These are phyloP conservation scores for Acanthochromis polyacanthus DNA, from an alignment of 2,113 vertebrate genomes.

Conservation along the genomic window DNA sequence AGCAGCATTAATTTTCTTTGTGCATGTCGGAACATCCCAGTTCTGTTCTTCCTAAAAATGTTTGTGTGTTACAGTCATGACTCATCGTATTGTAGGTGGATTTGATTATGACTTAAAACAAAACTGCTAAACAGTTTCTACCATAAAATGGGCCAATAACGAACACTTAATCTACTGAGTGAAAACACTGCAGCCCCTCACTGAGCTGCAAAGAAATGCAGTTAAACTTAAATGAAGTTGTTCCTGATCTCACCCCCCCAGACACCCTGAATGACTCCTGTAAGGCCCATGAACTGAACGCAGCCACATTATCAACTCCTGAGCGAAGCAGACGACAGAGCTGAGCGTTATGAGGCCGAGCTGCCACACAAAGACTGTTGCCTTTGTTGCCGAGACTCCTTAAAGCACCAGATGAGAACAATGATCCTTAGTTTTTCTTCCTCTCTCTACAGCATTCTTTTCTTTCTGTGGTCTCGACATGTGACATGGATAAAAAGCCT, in stretches of 20 bases:
- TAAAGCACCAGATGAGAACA: constrained; percentile 24
- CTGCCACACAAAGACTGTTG: background rate
- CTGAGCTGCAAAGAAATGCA: constrained; percentile 12
- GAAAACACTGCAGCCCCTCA: background rate
- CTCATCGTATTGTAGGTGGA: too few species aligned
- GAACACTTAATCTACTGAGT: background rate
- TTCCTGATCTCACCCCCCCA: background rate
- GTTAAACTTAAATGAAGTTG: constrained; percentile 11
- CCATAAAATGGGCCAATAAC: background rate
- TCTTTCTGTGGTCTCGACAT: constrained; percentile 28
- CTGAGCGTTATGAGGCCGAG: background rate
- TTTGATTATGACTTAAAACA: too few species aligned
- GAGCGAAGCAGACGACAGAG: background rate
- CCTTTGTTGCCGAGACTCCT: too few species aligned
- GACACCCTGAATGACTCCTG: background rate
- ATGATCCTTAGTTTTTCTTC: background rate
- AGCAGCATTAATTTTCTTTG: too few species aligned
- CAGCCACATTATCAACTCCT: constrained; percentile 1
- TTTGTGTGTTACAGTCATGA: background rate
- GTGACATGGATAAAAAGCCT: constrained; percentile 55
- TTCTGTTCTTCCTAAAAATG: too few species aligned
- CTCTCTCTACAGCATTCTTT: constrained; percentile 8
- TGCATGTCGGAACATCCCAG: too few species aligned
- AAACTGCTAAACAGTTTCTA: too few species aligned
- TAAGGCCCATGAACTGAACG: constrained; percentile 3